These are phyloP conservation scores for Dendrolimus houi DNA, from an alignment of 2,888 invertebrate species.

Conservation along the genomic window DNA sequence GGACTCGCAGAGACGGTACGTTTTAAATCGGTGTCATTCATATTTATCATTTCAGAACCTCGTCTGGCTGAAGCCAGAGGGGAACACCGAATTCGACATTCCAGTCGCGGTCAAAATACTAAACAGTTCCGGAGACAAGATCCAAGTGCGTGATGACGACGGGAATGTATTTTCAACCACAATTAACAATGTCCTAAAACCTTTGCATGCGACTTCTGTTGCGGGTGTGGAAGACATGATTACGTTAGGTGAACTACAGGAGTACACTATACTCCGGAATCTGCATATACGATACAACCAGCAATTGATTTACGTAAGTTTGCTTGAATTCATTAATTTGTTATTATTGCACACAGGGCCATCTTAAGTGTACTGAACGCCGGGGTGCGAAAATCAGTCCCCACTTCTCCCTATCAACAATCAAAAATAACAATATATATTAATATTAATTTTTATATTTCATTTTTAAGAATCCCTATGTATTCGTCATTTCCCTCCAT, in stretches of 20 bases:
- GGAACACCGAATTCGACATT: conserved; percentile 85
- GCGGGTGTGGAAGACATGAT: conserved; percentile 97
- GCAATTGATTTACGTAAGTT: conserved; percentile 93
- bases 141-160: conserved; percentile 89
- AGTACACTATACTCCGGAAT: conserved; percentile 94
- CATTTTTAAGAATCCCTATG: too few species aligned
- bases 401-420: too few species aligned
- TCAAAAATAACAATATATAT: too few species aligned
- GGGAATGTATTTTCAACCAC: conserved; percentile 82
- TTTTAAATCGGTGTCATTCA: not conserved
- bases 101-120: conserved; percentile 91
- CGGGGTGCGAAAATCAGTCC: too few species aligned
- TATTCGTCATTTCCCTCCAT: too few species aligned
- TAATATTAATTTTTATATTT: too few species aligned
- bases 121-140: conserved; percentile 83
- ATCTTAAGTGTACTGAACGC: too few species aligned
- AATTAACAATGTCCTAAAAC: conserved; percentile 78
- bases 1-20: too few species aligned
- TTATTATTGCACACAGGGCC: too few species aligned
- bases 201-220: conserved; percentile 87
- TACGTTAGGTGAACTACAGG: conserved; percentile 94
- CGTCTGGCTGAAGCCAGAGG: conserved; percentile 90
- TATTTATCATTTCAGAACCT: conserved; percentile 74
- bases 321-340: too few species aligned
- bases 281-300: conserved; percentile 91